Evolutionary conservation across 2,888 invertebrate species (phyloP).

Genomic region (Dicyrtomina minuta): DNA sequence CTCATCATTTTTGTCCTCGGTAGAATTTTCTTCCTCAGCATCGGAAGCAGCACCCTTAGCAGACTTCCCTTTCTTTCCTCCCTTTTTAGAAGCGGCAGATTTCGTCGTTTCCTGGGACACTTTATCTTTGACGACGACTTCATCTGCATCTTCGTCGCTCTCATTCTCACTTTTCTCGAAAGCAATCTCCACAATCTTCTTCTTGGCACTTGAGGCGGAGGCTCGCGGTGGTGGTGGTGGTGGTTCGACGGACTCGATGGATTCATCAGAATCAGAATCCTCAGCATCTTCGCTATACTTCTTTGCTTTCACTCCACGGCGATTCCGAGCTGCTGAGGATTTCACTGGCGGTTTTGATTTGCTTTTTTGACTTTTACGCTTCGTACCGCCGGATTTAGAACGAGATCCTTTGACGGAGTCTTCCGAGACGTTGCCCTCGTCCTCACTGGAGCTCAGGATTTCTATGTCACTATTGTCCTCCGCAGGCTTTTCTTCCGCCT

Average conservation of each 20-base stretch:
- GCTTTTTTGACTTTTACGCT: too few relatives aligned
- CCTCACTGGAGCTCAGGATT: neutral
- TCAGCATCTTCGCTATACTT: too few relatives aligned
- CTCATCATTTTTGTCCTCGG: conserved; percentile 24
- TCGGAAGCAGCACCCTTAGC: too few relatives aligned
- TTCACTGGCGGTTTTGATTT: too few relatives aligned
- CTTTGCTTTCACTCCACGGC: too few relatives aligned
- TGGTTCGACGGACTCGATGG: neutral
- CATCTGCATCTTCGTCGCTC: neutral
- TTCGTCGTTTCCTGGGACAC: conserved; percentile 16
- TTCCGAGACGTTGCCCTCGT: neutral
- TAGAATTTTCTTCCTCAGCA: conserved; percentile 8
- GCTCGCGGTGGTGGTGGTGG: too few relatives aligned
- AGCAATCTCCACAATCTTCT: neutral
- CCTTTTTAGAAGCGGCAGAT: conserved; percentile 9
- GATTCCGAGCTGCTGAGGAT: too few relatives aligned
- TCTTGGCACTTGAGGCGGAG: too few relatives aligned
- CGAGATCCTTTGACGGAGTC: neutral
- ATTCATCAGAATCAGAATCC: too few relatives aligned
- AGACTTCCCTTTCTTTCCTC: neutral
- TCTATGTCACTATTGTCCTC: neutral
- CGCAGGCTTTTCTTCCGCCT: neutral
- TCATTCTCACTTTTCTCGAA: conserved; percentile 2
- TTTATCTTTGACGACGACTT: conserved; percentile 17
- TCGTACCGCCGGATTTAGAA: neutral